These are phyloP conservation scores for Sus cebifrons DNA, from an alignment of 2,797 vertebrate genomes.

Conservation along the genomic window DNA sequence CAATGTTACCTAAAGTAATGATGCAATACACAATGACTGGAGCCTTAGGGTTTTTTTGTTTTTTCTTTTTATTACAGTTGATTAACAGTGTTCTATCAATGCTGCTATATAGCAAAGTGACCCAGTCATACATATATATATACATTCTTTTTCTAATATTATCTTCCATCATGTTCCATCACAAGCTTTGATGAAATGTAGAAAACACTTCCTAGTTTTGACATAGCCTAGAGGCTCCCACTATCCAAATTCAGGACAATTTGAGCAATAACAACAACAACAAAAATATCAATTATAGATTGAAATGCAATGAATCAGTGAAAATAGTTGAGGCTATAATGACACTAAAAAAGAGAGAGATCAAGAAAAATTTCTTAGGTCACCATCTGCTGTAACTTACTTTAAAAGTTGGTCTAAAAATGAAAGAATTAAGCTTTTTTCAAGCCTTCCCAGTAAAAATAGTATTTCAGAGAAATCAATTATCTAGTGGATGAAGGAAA, in stretches of 20 bases:
- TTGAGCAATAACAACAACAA: neutral
- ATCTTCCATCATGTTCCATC: no score
- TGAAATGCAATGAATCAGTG: neutral
- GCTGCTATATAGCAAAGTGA: no score
- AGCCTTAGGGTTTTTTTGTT: neutral
- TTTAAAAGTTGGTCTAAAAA: constrained; percentile 44
- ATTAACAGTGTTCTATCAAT: no score
- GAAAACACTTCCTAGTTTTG: neutral
- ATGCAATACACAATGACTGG: neutral
- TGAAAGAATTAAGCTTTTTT: constrained; percentile 8
- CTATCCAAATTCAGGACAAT: neutral
- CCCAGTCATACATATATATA: no score
- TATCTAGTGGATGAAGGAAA: neutral
- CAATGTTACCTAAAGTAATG: neutral
- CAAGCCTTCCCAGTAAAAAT: constrained; percentile 16
- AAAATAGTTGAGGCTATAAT: neutral
- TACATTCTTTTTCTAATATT: no score
- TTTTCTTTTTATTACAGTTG: no score
- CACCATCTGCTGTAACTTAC: neutral
- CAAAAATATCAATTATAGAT: neutral
- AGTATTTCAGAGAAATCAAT: neutral
- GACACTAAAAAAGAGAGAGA: neutral
- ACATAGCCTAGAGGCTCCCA: neutral
- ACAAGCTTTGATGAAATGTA: neutral
- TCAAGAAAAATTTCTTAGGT: neutral